Percentiles rank a stretch among this genome's conserved stretches.
Evolutionary conservation across 2,113 vertebrate genomes (phyloP).

Genomic region (Psittacula cyanocephala): DNA sequence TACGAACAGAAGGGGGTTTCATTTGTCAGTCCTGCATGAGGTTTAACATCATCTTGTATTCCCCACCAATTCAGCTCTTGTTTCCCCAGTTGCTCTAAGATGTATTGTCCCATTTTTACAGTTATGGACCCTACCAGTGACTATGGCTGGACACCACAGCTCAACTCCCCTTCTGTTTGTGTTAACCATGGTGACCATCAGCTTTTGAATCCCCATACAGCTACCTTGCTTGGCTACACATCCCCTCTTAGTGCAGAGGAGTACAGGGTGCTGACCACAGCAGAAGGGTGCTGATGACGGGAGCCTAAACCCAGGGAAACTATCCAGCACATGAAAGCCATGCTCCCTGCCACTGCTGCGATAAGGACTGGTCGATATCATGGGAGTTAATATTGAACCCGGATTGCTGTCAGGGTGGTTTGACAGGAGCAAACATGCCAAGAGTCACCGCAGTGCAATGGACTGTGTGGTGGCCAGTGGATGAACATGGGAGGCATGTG

Average conservation of each 20-base stretch:
- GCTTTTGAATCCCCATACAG: background rate
- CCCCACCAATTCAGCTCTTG: rapidly evolving
- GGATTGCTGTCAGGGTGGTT: rapidly evolving
- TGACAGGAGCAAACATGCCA: background rate
- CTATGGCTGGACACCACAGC: background rate
- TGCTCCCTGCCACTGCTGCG: background rate
- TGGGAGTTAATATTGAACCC: background rate
- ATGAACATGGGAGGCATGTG: rapidly evolving
- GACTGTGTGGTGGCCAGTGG: background rate
- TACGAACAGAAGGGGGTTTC: background rate
- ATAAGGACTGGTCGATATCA: background rate
- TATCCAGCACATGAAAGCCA: rapidly evolving
- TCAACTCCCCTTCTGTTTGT: background rate
- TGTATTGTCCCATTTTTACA: background rate
- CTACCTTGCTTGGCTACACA: background rate
- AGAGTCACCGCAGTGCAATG: rapidly evolving
- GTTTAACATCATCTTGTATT: background rate
- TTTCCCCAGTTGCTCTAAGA: background rate
- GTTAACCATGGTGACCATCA: background rate
- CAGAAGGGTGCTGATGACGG: rapidly evolving
- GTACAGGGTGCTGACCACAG: background rate
- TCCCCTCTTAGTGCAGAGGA: rapidly evolving
- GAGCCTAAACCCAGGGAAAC: background rate
- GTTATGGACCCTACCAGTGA: background rate
- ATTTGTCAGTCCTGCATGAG: background rate